These are phyloP conservation scores for Nomada lathburiana DNA, from an alignment of 2,888 invertebrate species.

Conservation along the genomic window DNA sequence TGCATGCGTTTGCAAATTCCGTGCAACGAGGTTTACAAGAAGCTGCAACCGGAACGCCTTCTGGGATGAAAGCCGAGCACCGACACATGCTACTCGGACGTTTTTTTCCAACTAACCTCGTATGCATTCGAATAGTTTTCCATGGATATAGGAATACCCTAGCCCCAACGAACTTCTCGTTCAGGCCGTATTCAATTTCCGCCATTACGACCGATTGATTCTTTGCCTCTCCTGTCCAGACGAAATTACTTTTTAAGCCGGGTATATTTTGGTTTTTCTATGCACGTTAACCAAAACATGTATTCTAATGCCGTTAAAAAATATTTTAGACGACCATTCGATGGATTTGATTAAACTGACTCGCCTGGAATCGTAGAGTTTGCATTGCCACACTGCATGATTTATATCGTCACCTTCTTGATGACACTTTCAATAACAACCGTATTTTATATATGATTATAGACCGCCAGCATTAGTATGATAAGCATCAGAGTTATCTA, in stretches of 20 bases:
- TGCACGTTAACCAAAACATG: no score
- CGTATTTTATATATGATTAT: no score
- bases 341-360: no score
- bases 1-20: constrained; percentile 68
- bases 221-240: background rate
- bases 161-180: constrained; percentile 14
- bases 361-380: no score
- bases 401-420: no score
- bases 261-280: background rate
- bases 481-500: no score
- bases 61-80: constrained; percentile 51
- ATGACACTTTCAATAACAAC: no score
- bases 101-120: constrained; percentile 40
- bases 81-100: constrained; percentile 50
- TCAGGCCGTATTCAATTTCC: constrained; percentile 28
- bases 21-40: constrained; percentile 60
- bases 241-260: background rate
- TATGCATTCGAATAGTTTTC: constrained; percentile 27
- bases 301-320: no score
- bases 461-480: no score
- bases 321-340: no score
- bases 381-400: no score
- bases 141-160: background rate
- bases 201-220: background rate
- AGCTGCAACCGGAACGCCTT: constrained; percentile 66